Evolutionary conservation across 2,888 invertebrate genomes (phyloP).

Genomic region (Parapristionchus giblindavisi): DNA sequence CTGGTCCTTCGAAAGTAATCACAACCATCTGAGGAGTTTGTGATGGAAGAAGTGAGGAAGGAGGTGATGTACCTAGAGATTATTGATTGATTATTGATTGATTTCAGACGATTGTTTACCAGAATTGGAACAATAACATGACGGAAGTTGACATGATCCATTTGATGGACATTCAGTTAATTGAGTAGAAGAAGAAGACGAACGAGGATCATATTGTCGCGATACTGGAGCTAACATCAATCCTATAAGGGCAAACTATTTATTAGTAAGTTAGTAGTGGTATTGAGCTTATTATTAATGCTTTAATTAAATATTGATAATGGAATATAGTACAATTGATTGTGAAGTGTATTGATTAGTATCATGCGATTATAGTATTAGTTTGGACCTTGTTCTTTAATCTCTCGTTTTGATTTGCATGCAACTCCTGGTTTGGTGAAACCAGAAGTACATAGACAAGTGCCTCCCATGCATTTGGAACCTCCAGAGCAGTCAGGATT

Average conservation of each 20-base stretch:
- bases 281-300: background rate
- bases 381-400: too few relatives aligned
- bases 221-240: too few relatives aligned
- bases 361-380: background rate
- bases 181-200: too few relatives aligned
- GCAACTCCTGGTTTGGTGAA: conserved; percentile 44
- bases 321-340: background rate
- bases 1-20: conserved; percentile 63
- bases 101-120: background rate
- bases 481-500: conserved; percentile 45
- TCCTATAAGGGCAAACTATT: too few relatives aligned
- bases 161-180: conserved; percentile 61
- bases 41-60: conserved; percentile 51
- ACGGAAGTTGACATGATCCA: conserved; percentile 59
- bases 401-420: conserved; percentile 46
- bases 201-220: too few relatives aligned
- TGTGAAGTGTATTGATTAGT: background rate
- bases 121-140: conserved; percentile 61
- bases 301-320: too few relatives aligned
- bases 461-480: conserved; percentile 48
- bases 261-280: too few relatives aligned
- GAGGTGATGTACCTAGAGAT: conserved; percentile 55
- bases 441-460: conserved; percentile 53
- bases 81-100: background rate
- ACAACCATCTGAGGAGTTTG: conserved; percentile 67